These are phyloP conservation scores for Drosophila arawakana DNA, from an alignment of 1,140 invertebrate species.

Conservation along the genomic window DNA sequence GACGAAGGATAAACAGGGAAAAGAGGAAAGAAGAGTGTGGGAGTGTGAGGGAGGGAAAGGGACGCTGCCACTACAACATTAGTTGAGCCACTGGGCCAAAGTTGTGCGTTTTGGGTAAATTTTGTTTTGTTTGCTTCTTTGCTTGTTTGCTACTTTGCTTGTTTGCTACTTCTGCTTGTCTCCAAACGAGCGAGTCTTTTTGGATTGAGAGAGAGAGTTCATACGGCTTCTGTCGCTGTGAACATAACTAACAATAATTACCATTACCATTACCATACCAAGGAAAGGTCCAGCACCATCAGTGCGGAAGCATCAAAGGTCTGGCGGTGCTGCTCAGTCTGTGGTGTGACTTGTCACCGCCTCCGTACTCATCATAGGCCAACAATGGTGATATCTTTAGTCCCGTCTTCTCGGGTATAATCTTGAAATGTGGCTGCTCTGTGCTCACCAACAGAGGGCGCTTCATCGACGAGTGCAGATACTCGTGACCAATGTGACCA, in stretches of 20 bases:
- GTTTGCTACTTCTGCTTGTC: slow-evolving; percentile 16
- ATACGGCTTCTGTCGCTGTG: slow-evolving; percentile 31
- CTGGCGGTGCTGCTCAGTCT: slow-evolving; percentile 81
- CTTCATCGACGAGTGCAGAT: slow-evolving; percentile 85
- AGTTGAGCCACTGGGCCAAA: slow-evolving; percentile 28
- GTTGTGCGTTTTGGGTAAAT: slow-evolving; percentile 48
- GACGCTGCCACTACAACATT: slow-evolving; percentile 30
- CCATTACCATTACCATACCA: slow-evolving; percentile 84
- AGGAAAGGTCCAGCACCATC: slow-evolving; percentile 85
- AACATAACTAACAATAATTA: slow-evolving; percentile 75
- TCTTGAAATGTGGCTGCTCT: slow-evolving; percentile 85
- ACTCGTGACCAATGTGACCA: slow-evolving; percentile 49
- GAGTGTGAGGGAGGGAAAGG: neutral
- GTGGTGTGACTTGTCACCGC: slow-evolving; percentile 67
- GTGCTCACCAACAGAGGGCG: slow-evolving; percentile 84
- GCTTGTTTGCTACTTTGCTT: slow-evolving; percentile 5
- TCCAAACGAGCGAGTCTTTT: slow-evolving; percentile 51
- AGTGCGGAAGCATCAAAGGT: slow-evolving; percentile 84
- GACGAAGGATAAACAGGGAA: neutral
- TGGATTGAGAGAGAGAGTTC: slow-evolving; percentile 32
- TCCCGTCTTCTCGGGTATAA: slow-evolving; percentile 85
- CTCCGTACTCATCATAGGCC: slow-evolving; percentile 74
- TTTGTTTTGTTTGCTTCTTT: slow-evolving; percentile 32
- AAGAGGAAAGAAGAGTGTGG: neutral
- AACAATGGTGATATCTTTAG: slow-evolving; percentile 85